Base-by-base conservation (phyloP, 2,888 invertebrate genomes). In the Drosophila mulleri region DNA sequence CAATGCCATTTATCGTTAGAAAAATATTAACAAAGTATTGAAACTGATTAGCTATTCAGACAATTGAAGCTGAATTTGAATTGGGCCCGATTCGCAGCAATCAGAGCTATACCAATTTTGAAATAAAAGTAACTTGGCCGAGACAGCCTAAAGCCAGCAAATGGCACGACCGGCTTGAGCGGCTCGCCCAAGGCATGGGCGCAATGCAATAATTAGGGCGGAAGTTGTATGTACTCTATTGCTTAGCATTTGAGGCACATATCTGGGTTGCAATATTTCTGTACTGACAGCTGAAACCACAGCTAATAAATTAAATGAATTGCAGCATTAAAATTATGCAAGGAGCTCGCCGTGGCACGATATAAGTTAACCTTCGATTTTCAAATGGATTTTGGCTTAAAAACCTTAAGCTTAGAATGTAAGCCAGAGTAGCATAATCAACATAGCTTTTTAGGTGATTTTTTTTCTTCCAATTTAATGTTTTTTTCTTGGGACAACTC, bases 41-140 rank as follows among this genome's bases (percentile, higher is more conserved):
- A 69, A 64, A 65, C 67, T 73, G 59, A 79, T 76, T 85, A 64
- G 48, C 50, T 53, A 67, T 72, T 71, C 67, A 66, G 72, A 60
- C 63, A 78, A 73, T 81, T 69, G 67, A 62, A 67, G 47, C 48
- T 57, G 48, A 82, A 88, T 88, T 84, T 74, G 52, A 75, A 80
- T 84, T 68, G 70, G 63, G 73, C 68, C 67, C 61, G 72, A 72
- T 82, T 73, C 64, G 56, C 45, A 52, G 73, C 75, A 82, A 85
- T 80, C 72, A 69, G 69, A 70, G 57, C 67, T 73, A 82, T 77
- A 75, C 67, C 71, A 69, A 50, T 42, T 67, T 52, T 63, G 61
- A 73, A 61, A 61, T 48, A 61, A 61, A 52, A 48, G 50, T 54
- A 59, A 52, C 58, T 48, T 48, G 26, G 26, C 26, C 44, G 32